Percentiles rank a stretch among this genome's conserved stretches.
Evolutionary conservation across 2,113 vertebrate genomes (phyloP).

Genomic region (Rousettus leschenaultii): DNA sequence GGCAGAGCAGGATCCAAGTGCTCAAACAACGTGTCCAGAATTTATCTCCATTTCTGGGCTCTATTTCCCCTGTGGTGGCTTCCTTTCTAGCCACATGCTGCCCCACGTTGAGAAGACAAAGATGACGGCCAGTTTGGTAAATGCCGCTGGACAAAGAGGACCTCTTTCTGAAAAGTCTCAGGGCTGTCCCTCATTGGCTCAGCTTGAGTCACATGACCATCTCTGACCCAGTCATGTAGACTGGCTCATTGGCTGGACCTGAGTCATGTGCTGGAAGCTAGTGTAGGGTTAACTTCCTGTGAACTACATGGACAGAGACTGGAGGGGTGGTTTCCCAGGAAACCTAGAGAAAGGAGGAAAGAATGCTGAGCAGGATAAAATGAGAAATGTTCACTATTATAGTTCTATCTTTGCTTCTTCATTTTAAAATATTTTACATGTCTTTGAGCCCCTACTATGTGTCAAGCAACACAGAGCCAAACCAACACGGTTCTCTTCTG

Average conservation of each 20-base stretch:
- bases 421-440: background rate
- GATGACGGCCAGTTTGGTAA: background rate
- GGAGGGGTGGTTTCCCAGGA: background rate
- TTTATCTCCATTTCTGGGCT: background rate
- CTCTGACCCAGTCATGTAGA: background rate
- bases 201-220: background rate
- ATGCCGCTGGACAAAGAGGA: background rate
- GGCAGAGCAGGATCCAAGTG: background rate
- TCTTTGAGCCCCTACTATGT: background rate
- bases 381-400: background rate
- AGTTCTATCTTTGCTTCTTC: background rate
- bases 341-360: background rate
- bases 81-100: background rate
- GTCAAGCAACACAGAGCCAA: background rate
- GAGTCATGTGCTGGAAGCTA: background rate
- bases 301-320: accelerated
- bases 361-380: background rate
- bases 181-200: background rate
- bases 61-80: background rate
- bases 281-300: background rate
- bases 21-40: background rate
- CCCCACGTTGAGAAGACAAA: background rate
- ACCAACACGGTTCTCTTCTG: background rate
- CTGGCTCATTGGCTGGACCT: background rate
- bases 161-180: background rate